Evolutionary conservation across 2,797 vertebrate genomes (phyloP).

Genomic region (Danionella dracula): DNA sequence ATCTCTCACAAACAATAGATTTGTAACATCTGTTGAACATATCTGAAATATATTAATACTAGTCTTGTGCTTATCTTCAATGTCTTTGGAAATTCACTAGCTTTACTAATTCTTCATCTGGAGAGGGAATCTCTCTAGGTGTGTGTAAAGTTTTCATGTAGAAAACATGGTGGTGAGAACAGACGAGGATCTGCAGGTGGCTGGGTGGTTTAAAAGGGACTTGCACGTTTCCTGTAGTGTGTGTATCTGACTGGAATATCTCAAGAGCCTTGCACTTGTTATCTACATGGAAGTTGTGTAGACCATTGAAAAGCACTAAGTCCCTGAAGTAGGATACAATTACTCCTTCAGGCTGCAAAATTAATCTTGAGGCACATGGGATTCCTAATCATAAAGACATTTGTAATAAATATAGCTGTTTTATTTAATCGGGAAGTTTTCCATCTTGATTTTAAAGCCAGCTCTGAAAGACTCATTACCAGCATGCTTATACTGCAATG

Average conservation of each 20-base stretch:
- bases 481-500: conserved; percentile 19
- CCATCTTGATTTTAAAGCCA: background rate
- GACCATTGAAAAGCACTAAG: conserved; percentile 27
- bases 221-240: conserved; percentile 14
- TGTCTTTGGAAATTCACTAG: conserved; percentile 6
- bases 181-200: conserved; percentile 37
- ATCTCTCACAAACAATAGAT: too few species aligned
- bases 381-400: conserved; percentile 6
- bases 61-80: background rate
- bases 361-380: background rate
- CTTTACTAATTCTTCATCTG: conserved; percentile 21
- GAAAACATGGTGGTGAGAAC: conserved; percentile 32
- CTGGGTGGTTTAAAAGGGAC: conserved; percentile 2
- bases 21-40: too few species aligned
- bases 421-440: background rate
- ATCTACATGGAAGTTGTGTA: conserved; percentile 22
- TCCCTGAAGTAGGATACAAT: conserved; percentile 30
- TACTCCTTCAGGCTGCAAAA: conserved; percentile 7
- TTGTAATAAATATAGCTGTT: background rate
- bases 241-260: conserved; percentile 10
- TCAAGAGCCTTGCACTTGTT: conserved; percentile 27
- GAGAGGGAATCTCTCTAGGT: background rate
- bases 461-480: conserved; percentile 39
- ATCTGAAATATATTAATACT: background rate
- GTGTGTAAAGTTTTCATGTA: background rate